Conservation (phyloP, 2,888 invertebrate genomes). For the Tenodera sinensis region DNA sequence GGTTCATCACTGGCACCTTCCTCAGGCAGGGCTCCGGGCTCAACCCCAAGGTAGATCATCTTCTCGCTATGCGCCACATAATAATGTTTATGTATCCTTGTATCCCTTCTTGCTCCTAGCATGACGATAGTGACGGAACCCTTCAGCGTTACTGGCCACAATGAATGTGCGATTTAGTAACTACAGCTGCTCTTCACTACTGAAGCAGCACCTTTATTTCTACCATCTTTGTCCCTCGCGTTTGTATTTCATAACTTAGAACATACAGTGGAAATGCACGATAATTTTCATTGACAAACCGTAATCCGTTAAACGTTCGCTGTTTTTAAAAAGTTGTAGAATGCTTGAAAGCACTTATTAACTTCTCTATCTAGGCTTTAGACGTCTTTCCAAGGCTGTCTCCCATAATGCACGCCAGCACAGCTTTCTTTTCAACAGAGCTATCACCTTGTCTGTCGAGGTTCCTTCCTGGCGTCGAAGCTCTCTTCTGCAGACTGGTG, state of each 20-base stretch:
- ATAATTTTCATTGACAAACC: background rate
- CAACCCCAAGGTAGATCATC: slow-evolving; percentile 75
- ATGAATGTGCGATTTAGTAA: background rate
- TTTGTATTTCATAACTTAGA: background rate
- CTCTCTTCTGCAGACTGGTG: background rate
- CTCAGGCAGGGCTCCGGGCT: slow-evolving; percentile 90
- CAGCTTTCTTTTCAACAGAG: background rate
- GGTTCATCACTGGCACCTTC: slow-evolving; percentile 94
- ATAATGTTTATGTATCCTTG: background rate
- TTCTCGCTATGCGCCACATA: background rate
- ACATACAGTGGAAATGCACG: background rate
- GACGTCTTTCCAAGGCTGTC: background rate
- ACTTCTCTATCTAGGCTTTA: background rate
- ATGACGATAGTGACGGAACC: background rate
- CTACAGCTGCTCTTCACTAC: background rate
- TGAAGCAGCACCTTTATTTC: background rate
- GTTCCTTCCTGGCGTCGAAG: background rate
- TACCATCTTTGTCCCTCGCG: background rate
- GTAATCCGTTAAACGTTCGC: background rate
- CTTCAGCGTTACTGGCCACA: background rate
- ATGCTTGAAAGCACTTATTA: background rate
- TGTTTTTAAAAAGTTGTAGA: background rate
- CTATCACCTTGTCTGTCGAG: background rate
- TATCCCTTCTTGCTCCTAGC: background rate
- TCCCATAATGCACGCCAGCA: background rate